A percentile compares a stretch with the other conserved stretches of the same genome.
Evolutionary conservation across 2,113 vertebrate genomes (phyloP).

Genomic region (Pelecanoides urinatrix): DNA sequence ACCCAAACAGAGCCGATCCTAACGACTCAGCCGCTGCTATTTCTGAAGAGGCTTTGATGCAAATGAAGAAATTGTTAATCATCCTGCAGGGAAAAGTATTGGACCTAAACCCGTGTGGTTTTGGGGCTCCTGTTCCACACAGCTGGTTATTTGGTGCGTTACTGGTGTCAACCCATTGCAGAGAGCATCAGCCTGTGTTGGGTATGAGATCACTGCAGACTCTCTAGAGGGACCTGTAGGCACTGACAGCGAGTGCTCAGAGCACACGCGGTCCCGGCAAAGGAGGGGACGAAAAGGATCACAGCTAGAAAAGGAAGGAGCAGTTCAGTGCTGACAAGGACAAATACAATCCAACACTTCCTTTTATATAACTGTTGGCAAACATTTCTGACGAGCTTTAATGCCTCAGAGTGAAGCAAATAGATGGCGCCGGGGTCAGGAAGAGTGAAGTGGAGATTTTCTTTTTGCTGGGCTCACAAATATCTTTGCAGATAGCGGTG

Average conservation of each 20-base stretch:
- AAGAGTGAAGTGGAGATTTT: constrained; percentile 10
- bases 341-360: not conserved
- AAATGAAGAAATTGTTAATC: not conserved
- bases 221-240: not conserved
- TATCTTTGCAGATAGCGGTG: not conserved
- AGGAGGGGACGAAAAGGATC: not conserved
- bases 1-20: not conserved
- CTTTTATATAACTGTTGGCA: not conserved
- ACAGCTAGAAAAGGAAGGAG: not conserved
- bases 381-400: constrained; percentile 21
- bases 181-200: not conserved
- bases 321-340: not conserved
- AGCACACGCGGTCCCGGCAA: fast-evolving
- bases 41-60: not conserved
- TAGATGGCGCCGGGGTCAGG: not conserved
- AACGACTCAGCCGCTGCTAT: fast-evolving
- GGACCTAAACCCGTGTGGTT: fast-evolving
- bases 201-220: fast-evolving
- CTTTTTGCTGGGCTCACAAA: not conserved
- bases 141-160: not conserved
- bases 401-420: not conserved
- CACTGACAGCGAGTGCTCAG: fast-evolving
- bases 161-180: not conserved
- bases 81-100: not conserved
- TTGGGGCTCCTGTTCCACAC: not conserved